Base-by-base conservation (phyloP, 2,797 vertebrate species). In the Acomys russatus region DNA sequence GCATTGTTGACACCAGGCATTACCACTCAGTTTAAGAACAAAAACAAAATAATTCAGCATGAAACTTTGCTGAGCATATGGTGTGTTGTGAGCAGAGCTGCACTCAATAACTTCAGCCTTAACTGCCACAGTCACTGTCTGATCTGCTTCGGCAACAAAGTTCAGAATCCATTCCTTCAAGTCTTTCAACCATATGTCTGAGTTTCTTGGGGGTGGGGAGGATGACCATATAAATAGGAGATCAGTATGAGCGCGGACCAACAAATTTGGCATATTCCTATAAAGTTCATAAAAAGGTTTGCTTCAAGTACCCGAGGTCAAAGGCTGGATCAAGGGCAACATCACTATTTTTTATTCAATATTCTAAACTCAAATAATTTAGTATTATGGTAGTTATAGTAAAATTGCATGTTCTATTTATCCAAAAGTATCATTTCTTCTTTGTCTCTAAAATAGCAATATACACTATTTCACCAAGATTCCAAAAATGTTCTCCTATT, bases 401-500 rank as follows among this genome's bases (percentile, higher is more conserved):
- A 12, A 91, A 90, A 93, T 73, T 63, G 63, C 30, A 64, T n/a
- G 51, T 82, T 1, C 28, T 89, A n/a, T 11, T 82, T 93, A 88
- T 18, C 70, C 33, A 63, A 94, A 87, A 92, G 33, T 85, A 84
- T 71, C 74, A 63, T 9, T 91, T 70, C 10, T 17, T 15, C 84
- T 38, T 88, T 71, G 35, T 77, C 35, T 92, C 87, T 61, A 91
- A 91, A 96, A 10, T 4, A 38, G 3, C 90, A 86, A 88, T 70
- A 90, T 3, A 35, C 3, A 70, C 38, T 77, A 82, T 82, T 89
- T 30, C 49, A 25, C 35, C 77, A 94, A 74, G 2, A 14, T 94
- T 94, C 86, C 25, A 96, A 94, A 96, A 87, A 44, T 59, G 82
- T 22, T 96, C 77, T 92, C 95, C 91, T 17, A 15, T 49, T 12